These are phyloP conservation scores for Bradypodion pumilum DNA, from an alignment of 2,797 vertebrate genomes.

Conservation along the genomic window DNA sequence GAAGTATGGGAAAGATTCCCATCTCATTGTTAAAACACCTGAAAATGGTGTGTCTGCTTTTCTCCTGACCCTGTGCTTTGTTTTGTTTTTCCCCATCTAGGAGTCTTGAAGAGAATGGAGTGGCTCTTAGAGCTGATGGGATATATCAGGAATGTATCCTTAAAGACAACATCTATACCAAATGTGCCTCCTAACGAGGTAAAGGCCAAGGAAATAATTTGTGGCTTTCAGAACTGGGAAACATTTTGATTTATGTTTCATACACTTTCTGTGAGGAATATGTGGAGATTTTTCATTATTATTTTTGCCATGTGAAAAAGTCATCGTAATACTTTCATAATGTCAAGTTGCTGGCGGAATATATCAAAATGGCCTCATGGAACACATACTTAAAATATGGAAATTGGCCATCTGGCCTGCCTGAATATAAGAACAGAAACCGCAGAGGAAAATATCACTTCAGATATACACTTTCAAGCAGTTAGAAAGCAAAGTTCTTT, in stretches of 20 bases:
- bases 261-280: constrained; percentile 20
- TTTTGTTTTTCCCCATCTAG: constrained; percentile 69
- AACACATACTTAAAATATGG: constrained; percentile 29
- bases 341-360: not conserved
- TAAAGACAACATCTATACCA: constrained; percentile 70
- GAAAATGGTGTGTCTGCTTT: not conserved
- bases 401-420: not conserved
- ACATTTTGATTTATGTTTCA: not conserved
- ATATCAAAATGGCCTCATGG: constrained; percentile 20
- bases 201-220: constrained; percentile 32
- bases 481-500: constrained; percentile 8
- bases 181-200: constrained; percentile 80
- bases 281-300: constrained; percentile 31
- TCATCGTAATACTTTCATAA: constrained; percentile 4
- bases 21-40: not conserved
- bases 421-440: constrained; percentile 12
- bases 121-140: constrained; percentile 96
- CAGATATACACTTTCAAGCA: constrained; percentile 13
- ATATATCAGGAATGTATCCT: constrained; percentile 85
- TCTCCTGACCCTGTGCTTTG: not conserved
- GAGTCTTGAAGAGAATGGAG: constrained; percentile 86
- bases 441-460: constrained; percentile 13
- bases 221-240: constrained; percentile 37
- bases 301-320: constrained; percentile 37
- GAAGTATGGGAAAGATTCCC: not conserved